Base-by-base conservation (phyloP, 2,888 invertebrate species). In the Napeogenes inachia region DNA sequence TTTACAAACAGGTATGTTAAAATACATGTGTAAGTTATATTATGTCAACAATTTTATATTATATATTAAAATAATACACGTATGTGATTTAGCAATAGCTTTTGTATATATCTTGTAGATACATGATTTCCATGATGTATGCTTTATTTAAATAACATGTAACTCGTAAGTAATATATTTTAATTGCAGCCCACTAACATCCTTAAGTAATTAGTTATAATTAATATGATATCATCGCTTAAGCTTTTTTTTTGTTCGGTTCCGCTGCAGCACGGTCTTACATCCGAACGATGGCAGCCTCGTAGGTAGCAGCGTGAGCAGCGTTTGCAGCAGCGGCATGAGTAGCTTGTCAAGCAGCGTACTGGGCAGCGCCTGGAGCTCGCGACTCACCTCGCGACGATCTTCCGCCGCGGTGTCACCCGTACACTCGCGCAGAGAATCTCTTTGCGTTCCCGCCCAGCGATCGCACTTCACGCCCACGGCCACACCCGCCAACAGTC, bases 401-500 rank as follows among this genome's bases (percentile, higher is more conserved):
- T 72, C 92, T 68, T 84, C 93, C 77, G 77, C 92, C 78, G 83
- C 83, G 64, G 87, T 78, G 32, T 90, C 90, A 57, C 92, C 92
- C 42, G 89, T 89, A 60, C 87, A 94, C 59, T 96, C 96, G 62
- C 92, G 96, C 21, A 92, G 96, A 63, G 96, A 96, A 76, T 96
- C 96, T 2, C 94, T 95, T 68, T 94, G 94, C 13, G 94, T 95
- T 72, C 91, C 92, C 69, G 92, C 94, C 4, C 94, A 95, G 6
- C 92, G 91, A 54, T 93, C 92, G 38, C 93, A 91, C 76, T 96
- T 92, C 81, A 92, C 95, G 6, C 95, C 96, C 4, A 97, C 97
- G 0, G 96, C 96, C 6, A 97, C 97, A 5, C 97, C 97, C 2
- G 95, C 95, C 77, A 97, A 97, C 82, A 96, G 96, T 77, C 97